These are phyloP conservation scores for Kuschelorhynchus macadamiae DNA, from an alignment of 2,888 invertebrate genomes.

Conservation along the genomic window DNA sequence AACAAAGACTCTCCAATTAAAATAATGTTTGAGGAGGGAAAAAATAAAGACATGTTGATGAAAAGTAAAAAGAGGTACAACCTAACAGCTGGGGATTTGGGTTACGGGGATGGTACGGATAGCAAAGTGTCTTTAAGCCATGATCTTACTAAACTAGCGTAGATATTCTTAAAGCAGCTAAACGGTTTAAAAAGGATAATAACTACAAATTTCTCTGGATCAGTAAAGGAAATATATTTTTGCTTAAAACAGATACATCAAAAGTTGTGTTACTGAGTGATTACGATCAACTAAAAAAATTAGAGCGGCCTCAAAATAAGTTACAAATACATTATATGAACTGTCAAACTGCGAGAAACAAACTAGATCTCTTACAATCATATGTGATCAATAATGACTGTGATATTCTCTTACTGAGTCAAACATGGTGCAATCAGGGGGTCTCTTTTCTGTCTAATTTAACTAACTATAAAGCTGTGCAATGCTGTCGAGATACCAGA, in stretches of 20 bases:
- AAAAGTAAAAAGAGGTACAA: background rate
- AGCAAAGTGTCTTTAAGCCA: background rate
- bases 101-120: background rate
- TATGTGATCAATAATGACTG: constrained; percentile 12
- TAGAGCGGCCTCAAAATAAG: constrained; percentile 7
- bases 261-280: constrained; percentile 17
- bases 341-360: constrained; percentile 19
- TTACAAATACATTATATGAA: constrained; percentile 21
- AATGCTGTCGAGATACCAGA: constrained; percentile 22
- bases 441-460: constrained; percentile 12
- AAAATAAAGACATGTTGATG: constrained; percentile 1
- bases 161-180: constrained; percentile 5
- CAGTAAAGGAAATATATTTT: constrained; percentile 3
- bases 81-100: background rate
- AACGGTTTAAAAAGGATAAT: constrained; percentile 9
- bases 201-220: constrained; percentile 3
- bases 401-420: constrained; percentile 22
- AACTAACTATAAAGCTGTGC: constrained; percentile 20
- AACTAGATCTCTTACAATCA: constrained; percentile 21
- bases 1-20: background rate
- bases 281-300: constrained; percentile 15
- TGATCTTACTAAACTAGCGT: background rate
- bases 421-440: constrained; percentile 17
- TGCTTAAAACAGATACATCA: background rate
- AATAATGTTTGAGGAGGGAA: background rate